These are phyloP conservation scores for Heliconius congener DNA, from an alignment of 1,140 invertebrate species.

Conservation along the genomic window DNA sequence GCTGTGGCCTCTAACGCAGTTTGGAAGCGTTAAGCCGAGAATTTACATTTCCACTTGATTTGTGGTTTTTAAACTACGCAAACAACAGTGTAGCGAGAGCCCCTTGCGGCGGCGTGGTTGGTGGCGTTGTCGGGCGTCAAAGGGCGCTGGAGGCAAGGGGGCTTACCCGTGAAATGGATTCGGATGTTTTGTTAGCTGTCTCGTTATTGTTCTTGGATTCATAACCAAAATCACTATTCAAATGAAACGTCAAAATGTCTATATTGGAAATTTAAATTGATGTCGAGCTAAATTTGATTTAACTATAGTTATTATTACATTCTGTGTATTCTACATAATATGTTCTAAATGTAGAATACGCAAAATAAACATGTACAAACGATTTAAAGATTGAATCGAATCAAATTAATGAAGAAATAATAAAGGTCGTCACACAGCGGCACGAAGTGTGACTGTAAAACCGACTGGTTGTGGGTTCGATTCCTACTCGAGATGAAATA, in stretches of 20 bases:
- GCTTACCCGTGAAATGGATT: slow-evolving; percentile 10
- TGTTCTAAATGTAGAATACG: not conserved
- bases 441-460: too few relatives aligned
- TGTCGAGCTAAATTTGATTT: not conserved
- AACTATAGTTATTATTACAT: not conserved
- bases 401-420: not conserved
- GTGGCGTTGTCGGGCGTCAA: slow-evolving; percentile 4
- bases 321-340: not conserved
- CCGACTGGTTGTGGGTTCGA: too few relatives aligned
- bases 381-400: too few relatives aligned
- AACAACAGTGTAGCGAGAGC: slow-evolving; percentile 25
- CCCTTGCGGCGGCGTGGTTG: not conserved
- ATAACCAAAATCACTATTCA: slow-evolving; percentile 29
- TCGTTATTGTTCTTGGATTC: not conserved
- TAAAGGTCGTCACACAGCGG: too few relatives aligned
- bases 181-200: slow-evolving; percentile 24
- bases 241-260: slow-evolving; percentile 34
- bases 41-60: slow-evolving; percentile 46
- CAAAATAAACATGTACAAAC: not conserved
- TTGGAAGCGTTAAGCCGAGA: slow-evolving; percentile 43
- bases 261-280: slow-evolving; percentile 12
- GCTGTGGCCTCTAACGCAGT: slow-evolving; percentile 41
- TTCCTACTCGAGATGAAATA: too few relatives aligned
- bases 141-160: not conserved
- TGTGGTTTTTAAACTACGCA: slow-evolving; percentile 47